Percentiles rank a stretch among this genome's conserved stretches.
These are phyloP conservation scores for Homarus gammarus DNA, from an alignment of 2,888 invertebrate genomes.

Conservation along the genomic window DNA sequence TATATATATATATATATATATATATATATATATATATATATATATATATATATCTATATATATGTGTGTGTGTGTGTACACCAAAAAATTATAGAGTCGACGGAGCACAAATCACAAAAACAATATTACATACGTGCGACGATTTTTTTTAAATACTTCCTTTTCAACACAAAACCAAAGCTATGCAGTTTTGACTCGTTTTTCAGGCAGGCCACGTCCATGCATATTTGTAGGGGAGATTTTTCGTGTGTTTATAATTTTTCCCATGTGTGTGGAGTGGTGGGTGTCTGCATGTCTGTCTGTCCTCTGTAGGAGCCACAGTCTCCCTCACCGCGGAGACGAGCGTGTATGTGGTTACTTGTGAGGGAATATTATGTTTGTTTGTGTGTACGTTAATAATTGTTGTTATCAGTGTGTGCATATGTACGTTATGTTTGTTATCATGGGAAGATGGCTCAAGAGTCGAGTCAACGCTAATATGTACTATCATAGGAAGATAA, in stretches of 20 bases:
- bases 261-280: background rate
- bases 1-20: background rate
- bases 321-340: too few relatives aligned
- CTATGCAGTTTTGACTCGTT: background rate
- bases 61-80: background rate
- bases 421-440: too few relatives aligned
- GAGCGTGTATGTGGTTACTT: too few relatives aligned
- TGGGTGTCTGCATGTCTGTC: slow-evolving; percentile 30
- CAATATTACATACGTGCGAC: slow-evolving; percentile 19
- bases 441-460: too few relatives aligned
- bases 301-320: background rate
- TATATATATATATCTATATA: slow-evolving; percentile 7
- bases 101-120: background rate
- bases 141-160: background rate
- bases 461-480: too few relatives aligned
- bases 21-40: slow-evolving; percentile 9
- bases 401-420: too few relatives aligned
- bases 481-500: too few relatives aligned
- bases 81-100: background rate
- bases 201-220: slow-evolving; percentile 15
- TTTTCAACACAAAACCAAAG: slow-evolving; percentile 17
- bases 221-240: slow-evolving; percentile 25
- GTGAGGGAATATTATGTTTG: too few relatives aligned
- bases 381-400: too few relatives aligned
- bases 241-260: slow-evolving; percentile 32